Conservation (phyloP, 2,888 invertebrate genomes). For the Pyrrhia umbra region DNA sequence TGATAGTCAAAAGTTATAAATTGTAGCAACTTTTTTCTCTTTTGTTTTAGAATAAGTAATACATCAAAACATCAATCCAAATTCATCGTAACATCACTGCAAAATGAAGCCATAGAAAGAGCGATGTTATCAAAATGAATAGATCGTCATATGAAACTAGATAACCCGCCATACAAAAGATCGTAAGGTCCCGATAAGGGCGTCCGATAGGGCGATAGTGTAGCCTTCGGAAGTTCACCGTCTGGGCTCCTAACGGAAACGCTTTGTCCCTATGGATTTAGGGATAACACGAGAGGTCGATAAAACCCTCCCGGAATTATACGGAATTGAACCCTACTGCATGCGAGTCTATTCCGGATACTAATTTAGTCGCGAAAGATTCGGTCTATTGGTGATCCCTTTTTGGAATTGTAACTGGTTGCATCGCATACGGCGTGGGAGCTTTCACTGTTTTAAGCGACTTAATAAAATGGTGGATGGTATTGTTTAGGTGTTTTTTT, state of each 20-base stretch:
- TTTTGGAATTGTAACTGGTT: conserved; percentile 34
- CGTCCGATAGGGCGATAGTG: conserved; percentile 73
- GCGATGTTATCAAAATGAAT: conserved; percentile 58
- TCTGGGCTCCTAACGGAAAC: conserved; percentile 75
- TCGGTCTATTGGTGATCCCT: conserved; percentile 46
- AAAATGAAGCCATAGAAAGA: conserved; percentile 54
- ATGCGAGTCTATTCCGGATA: conserved; percentile 56
- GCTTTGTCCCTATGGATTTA: conserved; percentile 77
- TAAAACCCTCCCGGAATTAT: conserved; percentile 60
- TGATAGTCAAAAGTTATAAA: too few relatives aligned
- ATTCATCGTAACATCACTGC: conserved; percentile 26
- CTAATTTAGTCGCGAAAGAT: conserved; percentile 61
- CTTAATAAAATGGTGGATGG: not conserved
- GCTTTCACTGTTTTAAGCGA: conserved; percentile 4
- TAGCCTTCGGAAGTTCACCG: conserved; percentile 72
- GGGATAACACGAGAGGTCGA: conserved; percentile 63
- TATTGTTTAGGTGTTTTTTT: too few relatives aligned
- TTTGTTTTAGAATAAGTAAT: not conserved
- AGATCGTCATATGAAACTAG: conserved; percentile 62
- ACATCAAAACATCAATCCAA: conserved; percentile 11
- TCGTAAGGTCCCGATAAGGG: conserved; percentile 66
- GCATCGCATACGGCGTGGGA: conserved; percentile 1
- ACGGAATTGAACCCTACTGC: conserved; percentile 65
- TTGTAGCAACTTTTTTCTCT: not conserved
- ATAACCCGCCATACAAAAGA: conserved; percentile 63